phyloP scores from a whole-genome alignment of 2,797 vertebrate species.

The Cossypha caffra region DNA sequence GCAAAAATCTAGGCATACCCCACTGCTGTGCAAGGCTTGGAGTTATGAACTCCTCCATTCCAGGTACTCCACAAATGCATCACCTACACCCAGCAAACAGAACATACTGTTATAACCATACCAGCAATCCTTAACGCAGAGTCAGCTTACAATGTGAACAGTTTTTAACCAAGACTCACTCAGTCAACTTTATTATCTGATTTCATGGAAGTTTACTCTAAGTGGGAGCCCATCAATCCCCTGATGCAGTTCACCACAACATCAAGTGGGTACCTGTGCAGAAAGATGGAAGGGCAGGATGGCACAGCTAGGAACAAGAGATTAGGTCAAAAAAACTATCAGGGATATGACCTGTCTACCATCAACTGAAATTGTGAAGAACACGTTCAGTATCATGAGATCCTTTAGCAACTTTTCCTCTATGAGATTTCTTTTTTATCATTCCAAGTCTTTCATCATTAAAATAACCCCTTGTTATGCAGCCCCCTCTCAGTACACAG shows the following conservation, averaged over 20 bases:
- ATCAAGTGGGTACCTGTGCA: neutral
- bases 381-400: neutral
- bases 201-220: neutral
- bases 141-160: fast-evolving
- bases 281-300: neutral
- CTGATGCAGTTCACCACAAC: neutral
- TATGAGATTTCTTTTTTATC: neutral
- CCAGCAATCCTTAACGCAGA: neutral
- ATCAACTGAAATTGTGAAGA: neutral
- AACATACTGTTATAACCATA: neutral
- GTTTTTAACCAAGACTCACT: neutral
- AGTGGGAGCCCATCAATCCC: neutral
- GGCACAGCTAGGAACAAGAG: neutral
- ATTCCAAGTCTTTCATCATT: neutral
- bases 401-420: neutral
- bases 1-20: neutral
- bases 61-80: neutral
- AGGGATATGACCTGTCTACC: neutral
- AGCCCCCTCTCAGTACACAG: neutral
- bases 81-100: neutral
- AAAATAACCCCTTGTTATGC: neutral
- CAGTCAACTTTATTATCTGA: neutral
- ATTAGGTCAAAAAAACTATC: neutral
- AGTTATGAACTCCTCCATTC: neutral
- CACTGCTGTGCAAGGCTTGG: neutral